phyloP scores from a whole-genome alignment of 1,140 invertebrate genomes.

The Tribolium castaneum region DNA sequence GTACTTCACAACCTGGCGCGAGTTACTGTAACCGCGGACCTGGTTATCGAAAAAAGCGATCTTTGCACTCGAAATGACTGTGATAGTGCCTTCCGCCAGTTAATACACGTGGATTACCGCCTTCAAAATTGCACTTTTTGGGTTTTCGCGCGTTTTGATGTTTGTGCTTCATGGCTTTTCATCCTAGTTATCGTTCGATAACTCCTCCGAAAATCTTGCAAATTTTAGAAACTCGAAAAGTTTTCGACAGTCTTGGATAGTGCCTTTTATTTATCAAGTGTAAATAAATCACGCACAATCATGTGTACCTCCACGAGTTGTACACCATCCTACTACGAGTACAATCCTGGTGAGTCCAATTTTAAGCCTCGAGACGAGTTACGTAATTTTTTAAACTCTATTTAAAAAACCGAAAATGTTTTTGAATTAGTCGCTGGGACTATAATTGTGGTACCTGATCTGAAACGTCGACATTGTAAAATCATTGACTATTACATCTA shows the following conservation, averaged over 20 bases:
- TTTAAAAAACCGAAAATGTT: too few relatives aligned
- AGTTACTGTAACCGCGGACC: neutral
- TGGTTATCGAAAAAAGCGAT: neutral
- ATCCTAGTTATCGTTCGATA: neutral
- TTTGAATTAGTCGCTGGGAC: too few relatives aligned
- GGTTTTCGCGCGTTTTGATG: neutral
- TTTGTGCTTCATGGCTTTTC: conserved; percentile 20
- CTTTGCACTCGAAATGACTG: neutral
- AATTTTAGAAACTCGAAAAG: neutral
- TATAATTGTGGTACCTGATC: conserved; percentile 1
- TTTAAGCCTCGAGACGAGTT: neutral
- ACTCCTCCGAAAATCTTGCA: neutral
- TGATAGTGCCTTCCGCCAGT: conserved; percentile 5
- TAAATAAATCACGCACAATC: conserved; percentile 3
- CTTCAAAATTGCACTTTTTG: neutral
- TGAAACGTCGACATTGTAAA: conserved; percentile 18
- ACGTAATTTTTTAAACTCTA: too few relatives aligned
- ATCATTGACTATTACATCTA: conserved; percentile 25
- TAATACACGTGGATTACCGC: neutral
- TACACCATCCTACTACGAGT: conserved; percentile 33
- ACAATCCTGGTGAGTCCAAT: conserved; percentile 25
- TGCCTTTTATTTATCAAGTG: conserved; percentile 23
- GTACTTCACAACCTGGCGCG: conserved; percentile 3
- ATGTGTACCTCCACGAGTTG: conserved; percentile 26
- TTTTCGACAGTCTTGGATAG: conserved; percentile 35